These are phyloP conservation scores for Eilema sororculum DNA, from an alignment of 2,888 invertebrate species.

Conservation along the genomic window DNA sequence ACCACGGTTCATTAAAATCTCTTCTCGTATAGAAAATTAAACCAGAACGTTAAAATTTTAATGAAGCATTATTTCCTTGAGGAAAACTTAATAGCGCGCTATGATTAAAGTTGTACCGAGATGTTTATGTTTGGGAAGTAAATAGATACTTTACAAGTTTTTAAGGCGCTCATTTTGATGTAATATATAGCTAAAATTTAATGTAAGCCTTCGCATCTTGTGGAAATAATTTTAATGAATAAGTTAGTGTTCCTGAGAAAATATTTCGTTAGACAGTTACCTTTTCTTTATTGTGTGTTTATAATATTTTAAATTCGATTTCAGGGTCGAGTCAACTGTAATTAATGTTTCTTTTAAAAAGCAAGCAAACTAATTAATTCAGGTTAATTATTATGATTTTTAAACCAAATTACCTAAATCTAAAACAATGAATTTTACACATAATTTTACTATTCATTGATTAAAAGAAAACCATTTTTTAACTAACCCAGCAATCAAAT, in stretches of 20 bases:
- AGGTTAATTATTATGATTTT: too few relatives aligned
- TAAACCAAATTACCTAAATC: too few relatives aligned
- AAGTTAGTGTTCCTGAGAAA: background rate
- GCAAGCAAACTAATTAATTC: too few relatives aligned
- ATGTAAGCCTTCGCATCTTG: background rate
- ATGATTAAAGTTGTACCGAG: constrained; percentile 62
- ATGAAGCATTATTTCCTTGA: constrained; percentile 70
- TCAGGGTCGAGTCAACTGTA: background rate
- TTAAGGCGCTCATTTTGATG: constrained; percentile 22
- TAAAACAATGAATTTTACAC: too few relatives aligned
- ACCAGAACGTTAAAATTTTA: constrained; percentile 68
- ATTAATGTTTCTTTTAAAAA: too few relatives aligned
- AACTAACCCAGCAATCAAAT: too few relatives aligned
- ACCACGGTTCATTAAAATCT: constrained; percentile 68
- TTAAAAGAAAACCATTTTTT: too few relatives aligned
- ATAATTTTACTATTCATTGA: too few relatives aligned
- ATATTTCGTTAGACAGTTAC: background rate
- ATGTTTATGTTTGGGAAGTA: constrained; percentile 41
- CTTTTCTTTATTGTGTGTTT: background rate
- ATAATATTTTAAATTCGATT: too few relatives aligned
- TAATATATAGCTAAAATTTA: constrained; percentile 24
- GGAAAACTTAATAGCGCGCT: constrained; percentile 65
- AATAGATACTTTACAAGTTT: constrained; percentile 43
- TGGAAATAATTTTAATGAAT: background rate
- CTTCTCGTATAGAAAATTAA: constrained; percentile 68